Conservation (phyloP, 2,888 invertebrate species). For the Trilocha varians region DNA sequence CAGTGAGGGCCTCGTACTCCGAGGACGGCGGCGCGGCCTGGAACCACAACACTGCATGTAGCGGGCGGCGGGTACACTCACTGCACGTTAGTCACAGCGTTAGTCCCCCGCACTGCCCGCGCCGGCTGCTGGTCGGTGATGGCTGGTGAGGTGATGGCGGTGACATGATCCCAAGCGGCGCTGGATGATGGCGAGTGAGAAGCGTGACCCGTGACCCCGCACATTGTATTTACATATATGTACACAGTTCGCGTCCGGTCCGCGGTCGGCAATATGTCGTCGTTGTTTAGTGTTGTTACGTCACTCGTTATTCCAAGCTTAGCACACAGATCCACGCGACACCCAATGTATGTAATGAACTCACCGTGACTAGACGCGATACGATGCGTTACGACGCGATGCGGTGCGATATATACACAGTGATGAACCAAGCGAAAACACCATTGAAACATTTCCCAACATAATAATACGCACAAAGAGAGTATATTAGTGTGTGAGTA, state of each 20-base stretch:
- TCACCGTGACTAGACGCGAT: neutral
- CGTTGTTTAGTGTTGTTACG: neutral
- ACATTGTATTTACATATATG: neutral
- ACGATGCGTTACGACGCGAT: too few species aligned
- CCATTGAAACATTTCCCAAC: too few species aligned
- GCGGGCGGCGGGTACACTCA: slow-evolving; percentile 23
- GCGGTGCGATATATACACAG: neutral
- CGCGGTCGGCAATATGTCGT: neutral
- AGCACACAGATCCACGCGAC: neutral
- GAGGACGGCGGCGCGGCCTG: slow-evolving; percentile 34
- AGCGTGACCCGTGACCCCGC: slow-evolving; percentile 10
- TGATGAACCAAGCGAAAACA: neutral
- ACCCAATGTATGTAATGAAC: too few species aligned
- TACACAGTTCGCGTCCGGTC: neutral
- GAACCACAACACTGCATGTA: slow-evolving; percentile 33
- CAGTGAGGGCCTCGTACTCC: slow-evolving; percentile 75
- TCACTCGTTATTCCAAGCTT: neutral
- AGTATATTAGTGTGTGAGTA: too few species aligned
- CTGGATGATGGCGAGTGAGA: slow-evolving; percentile 8
- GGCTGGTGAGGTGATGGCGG: slow-evolving; percentile 9
- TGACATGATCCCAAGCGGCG: slow-evolving; percentile 6
- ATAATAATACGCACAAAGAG: too few species aligned
- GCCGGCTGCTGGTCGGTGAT: too few species aligned
- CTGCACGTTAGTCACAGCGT: slow-evolving; percentile 19
- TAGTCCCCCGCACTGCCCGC: slow-evolving; percentile 10